These are phyloP conservation scores for Pogonomyrmex californicus DNA, from an alignment of 1,140 invertebrate genomes.

Conservation along the genomic window DNA sequence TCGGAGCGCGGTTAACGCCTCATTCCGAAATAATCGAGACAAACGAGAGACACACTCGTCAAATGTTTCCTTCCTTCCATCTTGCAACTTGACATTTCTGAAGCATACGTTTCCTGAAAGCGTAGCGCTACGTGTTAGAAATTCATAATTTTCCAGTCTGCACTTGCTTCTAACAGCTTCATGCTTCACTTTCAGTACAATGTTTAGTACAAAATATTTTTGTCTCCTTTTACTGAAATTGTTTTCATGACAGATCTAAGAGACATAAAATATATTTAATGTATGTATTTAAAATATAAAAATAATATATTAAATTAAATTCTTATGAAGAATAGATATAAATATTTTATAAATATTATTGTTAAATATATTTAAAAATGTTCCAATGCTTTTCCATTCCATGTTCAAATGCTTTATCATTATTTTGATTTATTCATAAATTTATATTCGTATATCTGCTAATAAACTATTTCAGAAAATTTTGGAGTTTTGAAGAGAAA, in stretches of 20 bases:
- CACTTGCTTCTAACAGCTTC: background rate
- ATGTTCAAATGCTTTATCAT: background rate
- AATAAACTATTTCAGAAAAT: background rate
- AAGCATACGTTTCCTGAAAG: conserved; percentile 18
- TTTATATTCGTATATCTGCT: background rate
- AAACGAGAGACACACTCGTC: conserved; percentile 29
- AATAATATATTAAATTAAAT: background rate
- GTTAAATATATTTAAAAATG: background rate
- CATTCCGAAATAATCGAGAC: conserved; percentile 43
- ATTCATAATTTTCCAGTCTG: conserved; percentile 38
- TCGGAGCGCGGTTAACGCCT: conserved; percentile 11
- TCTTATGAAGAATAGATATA: conserved; percentile 1
- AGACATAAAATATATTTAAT: background rate
- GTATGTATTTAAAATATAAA: background rate
- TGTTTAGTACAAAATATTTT: background rate
- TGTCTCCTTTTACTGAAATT: background rate
- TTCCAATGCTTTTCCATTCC: background rate
- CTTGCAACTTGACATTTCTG: background rate
- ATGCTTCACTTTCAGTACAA: too few species aligned
- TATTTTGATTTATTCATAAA: background rate
- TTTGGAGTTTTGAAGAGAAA: background rate
- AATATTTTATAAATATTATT: background rate
- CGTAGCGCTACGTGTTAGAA: conserved; percentile 6
- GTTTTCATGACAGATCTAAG: background rate
- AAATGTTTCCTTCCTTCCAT: conserved; percentile 4